These are phyloP conservation scores for Scaptodrosophila lebanonensis DNA, from an alignment of 1,140 invertebrate species.

Conservation along the genomic window DNA sequence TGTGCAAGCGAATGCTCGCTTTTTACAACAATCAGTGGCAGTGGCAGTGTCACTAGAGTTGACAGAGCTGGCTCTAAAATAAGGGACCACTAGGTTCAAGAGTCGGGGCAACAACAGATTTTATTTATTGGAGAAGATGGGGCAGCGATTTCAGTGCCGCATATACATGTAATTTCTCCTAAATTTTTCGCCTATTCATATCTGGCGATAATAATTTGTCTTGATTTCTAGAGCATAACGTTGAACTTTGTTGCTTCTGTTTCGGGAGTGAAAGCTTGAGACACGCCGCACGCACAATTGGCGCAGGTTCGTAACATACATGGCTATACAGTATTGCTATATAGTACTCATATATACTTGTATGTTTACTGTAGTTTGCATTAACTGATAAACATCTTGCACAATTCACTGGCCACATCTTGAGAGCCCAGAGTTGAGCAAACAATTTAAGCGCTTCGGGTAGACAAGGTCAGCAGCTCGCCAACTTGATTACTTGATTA, in stretches of 20 bases:
- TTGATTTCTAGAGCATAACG: constrained; percentile 64
- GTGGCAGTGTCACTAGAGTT: no score
- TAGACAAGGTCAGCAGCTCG: constrained; percentile 39
- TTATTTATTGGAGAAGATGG: constrained; percentile 16
- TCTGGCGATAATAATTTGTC: constrained; percentile 67
- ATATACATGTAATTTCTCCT: constrained; percentile 44
- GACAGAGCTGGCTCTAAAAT: no score
- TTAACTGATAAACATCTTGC: no score
- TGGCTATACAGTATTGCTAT: no score
- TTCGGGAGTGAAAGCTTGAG: constrained; percentile 30
- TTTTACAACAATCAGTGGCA: no score
- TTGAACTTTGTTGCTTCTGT: constrained; percentile 10
- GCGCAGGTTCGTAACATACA: no score
- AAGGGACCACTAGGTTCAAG: not conserved
- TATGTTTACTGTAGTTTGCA: no score
- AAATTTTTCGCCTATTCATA: constrained; percentile 45
- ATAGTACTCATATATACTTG: no score
- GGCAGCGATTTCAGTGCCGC: constrained; percentile 29
- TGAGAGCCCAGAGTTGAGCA: no score
- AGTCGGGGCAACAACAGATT: no score
- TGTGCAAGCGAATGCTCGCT: constrained; percentile 4
- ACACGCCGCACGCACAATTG: not conserved
- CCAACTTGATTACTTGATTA: constrained; percentile 37
- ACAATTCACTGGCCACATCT: no score
- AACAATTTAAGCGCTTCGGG: constrained; percentile 8